Evolutionary conservation across 1,140 invertebrate species (phyloP).

Genomic region (Solenopsis invicta): DNA sequence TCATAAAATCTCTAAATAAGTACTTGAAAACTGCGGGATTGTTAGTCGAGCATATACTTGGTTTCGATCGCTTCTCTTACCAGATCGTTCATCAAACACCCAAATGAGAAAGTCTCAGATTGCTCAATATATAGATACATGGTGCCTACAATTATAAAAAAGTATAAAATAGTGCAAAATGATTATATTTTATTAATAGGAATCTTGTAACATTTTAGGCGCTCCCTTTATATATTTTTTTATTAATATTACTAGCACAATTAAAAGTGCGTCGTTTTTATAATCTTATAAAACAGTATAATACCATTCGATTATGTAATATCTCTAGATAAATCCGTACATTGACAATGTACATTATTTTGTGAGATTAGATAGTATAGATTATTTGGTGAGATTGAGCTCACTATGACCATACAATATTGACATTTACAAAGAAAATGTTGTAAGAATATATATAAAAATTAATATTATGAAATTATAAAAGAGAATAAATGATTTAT

Average conservation of each 20-base stretch:
- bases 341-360: neutral
- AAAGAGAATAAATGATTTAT: no score
- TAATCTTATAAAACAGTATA: neutral
- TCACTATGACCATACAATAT: slow-evolving; percentile 58
- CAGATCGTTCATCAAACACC: slow-evolving; percentile 90
- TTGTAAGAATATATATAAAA: slow-evolving; percentile 94
- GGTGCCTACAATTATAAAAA: slow-evolving; percentile 32
- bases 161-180: neutral
- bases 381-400: neutral
- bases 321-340: neutral
- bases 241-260: neutral
- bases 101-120: slow-evolving; percentile 78
- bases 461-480: no score
- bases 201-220: neutral
- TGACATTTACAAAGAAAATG: slow-evolving; percentile 47
- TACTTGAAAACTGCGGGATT: slow-evolving; percentile 89
- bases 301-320: neutral
- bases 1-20: slow-evolving; percentile 93
- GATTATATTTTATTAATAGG: no score
- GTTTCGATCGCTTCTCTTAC: slow-evolving; percentile 89
- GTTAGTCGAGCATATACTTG: slow-evolving; percentile 87
- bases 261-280: neutral
- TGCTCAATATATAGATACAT: slow-evolving; percentile 9
- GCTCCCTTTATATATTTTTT: neutral
- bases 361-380: neutral